Evolutionary conservation across 2,888 invertebrate species (phyloP).

Genomic region (Criorhina ranunculi): DNA sequence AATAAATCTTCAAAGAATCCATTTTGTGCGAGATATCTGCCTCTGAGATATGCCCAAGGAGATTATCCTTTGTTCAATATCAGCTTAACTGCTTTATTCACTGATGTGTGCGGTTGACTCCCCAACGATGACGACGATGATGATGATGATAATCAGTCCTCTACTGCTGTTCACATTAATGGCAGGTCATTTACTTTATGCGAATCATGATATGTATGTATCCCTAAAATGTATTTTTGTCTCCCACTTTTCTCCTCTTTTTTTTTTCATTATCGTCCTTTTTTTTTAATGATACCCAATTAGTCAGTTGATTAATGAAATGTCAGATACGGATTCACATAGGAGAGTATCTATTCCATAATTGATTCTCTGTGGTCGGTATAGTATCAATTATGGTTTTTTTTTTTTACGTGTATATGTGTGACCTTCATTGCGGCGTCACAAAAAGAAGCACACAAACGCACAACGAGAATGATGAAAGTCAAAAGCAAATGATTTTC

Average conservation of each 20-base stretch:
- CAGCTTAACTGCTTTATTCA: slow-evolving; percentile 44
- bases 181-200: slow-evolving; percentile 46
- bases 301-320: slow-evolving; percentile 83
- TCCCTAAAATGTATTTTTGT: slow-evolving; percentile 47
- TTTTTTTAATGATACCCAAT: slow-evolving; percentile 83
- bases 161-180: slow-evolving; percentile 30
- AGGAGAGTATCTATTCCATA: slow-evolving; percentile 27
- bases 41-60: slow-evolving; percentile 20
- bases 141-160: slow-evolving; percentile 24
- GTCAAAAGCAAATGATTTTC: slow-evolving; percentile 24
- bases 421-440: slow-evolving; percentile 14
- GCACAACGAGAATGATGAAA: slow-evolving; percentile 1
- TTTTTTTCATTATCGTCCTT: slow-evolving; percentile 51
- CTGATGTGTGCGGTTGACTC: slow-evolving; percentile 38
- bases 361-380: slow-evolving; percentile 33
- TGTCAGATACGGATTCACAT: slow-evolving; percentile 82
- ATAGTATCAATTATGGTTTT: slow-evolving; percentile 29
- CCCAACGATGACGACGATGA: slow-evolving; percentile 19
- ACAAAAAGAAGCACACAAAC: slow-evolving; percentile 11
- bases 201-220: slow-evolving; percentile 38
- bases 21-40: slow-evolving; percentile 13
- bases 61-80: slow-evolving; percentile 48
- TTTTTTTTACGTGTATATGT: neutral
- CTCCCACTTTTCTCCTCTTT: slow-evolving; percentile 72
- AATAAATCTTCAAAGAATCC: slow-evolving; percentile 38